Base-by-base conservation (phyloP, 2,888 invertebrate species). In the Caenorhabditis uteleia region DNA sequence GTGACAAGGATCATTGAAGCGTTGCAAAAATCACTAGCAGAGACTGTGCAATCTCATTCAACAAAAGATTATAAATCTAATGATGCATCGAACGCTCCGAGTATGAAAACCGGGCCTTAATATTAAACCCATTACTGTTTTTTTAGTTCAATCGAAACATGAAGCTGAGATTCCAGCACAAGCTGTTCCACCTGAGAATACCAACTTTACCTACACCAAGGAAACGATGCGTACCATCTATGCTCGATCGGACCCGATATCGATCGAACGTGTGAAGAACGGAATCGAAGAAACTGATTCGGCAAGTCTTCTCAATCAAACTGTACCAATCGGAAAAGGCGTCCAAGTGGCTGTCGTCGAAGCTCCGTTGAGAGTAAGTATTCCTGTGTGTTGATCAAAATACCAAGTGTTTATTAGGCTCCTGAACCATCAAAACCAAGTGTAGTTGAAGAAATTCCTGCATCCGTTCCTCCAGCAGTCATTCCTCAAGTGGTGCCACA, bases 101-200 rank as follows among this genome's bases (percentile, higher is more conserved):
- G n/a, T n/a, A n/a, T n/a, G n/a, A n/a, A n/a, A n/a, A n/a, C n/a
- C n/a, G n/a, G n/a, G n/a, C n/a, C n/a, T n/a, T n/a, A n/a, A n/a
- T n/a, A n/a, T n/a, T n/a, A n/a, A n/a, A n/a, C n/a, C n/a, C n/a
- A n/a, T n/a, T n/a, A n/a, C n/a, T n/a, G n/a, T n/a, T 46, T 34
- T 46, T 49, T 58, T 16, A 48, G 49, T 54, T 16, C 34, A n/a
- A 7, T n/a, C n/a, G n/a, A n/a, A n/a, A n/a, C n/a, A n/a, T n/a
- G n/a, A n/a, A n/a, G n/a, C n/a, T n/a, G n/a, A n/a, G n/a, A n/a
- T n/a, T n/a, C n/a, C n/a, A n/a, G n/a, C n/a, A n/a, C n/a, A 14
- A 4, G 14, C 10, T 26, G 20, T 2, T 8, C 18, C n/a, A 21
- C 21, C 14, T n/a, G 20, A 6, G 14, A 20, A 27, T 12, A 23